Evolutionary conservation across 1,140 invertebrate species (phyloP).

Genomic region (Lepidurus apus): DNA sequence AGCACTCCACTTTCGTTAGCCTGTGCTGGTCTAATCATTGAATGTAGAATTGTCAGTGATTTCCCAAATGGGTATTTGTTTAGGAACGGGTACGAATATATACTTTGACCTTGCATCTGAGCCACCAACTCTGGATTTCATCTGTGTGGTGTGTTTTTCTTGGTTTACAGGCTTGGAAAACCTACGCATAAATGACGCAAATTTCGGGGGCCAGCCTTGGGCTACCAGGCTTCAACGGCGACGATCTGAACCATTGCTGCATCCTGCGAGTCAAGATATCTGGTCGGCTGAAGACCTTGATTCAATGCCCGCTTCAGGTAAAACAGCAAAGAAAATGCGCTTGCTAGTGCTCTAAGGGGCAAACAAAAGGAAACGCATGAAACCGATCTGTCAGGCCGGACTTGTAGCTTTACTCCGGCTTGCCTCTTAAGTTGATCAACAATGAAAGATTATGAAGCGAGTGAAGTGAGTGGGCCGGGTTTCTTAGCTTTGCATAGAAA

Average conservation of each 20-base stretch:
- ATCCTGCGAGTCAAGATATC: neutral
- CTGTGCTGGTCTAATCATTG: neutral
- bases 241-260: neutral
- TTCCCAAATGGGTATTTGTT: constrained; percentile 1
- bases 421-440: too few relatives aligned
- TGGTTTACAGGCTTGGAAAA: neutral
- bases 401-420: too few relatives aligned
- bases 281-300: neutral
- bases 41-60: neutral
- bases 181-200: neutral
- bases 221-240: neutral
- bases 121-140: neutral
- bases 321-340: neutral
- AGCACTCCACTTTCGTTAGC: neutral
- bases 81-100: neutral
- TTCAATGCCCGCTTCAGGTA: neutral
- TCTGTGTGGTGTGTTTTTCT: neutral
- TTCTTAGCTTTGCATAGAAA: too few relatives aligned
- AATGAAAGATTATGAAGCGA: too few relatives aligned
- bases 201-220: neutral
- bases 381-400: too few relatives aligned
- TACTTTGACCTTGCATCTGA: too few relatives aligned
- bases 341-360: too few relatives aligned
- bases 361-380: too few relatives aligned
- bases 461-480: too few relatives aligned